Conservation (phyloP, 2,888 invertebrate species). For the Oxycera nigricornis region DNA sequence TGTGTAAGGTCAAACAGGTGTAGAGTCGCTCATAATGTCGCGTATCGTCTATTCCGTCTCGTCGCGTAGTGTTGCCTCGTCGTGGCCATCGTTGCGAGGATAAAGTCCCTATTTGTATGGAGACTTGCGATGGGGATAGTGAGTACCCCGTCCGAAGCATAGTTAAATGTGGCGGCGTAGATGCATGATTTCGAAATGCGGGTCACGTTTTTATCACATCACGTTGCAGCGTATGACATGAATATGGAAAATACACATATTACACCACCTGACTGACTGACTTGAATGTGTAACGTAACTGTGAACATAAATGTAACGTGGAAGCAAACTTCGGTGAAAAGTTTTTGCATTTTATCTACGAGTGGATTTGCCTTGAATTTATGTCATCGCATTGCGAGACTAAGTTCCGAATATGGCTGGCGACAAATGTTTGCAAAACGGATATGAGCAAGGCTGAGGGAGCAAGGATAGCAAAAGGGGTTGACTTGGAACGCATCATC, state of each 20-base stretch:
- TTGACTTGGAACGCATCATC: neutral
- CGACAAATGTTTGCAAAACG: conserved; percentile 26
- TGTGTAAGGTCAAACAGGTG: conserved; percentile 16
- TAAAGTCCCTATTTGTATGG: conserved; percentile 17
- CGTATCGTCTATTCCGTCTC: conserved; percentile 29
- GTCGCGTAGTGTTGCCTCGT: conserved; percentile 5
- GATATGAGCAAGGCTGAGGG: neutral
- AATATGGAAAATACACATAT: conserved; percentile 8
- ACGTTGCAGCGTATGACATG: conserved; percentile 37
- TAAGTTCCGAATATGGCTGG: neutral
- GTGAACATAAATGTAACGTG: conserved; percentile 9
- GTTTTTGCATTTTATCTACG: conserved; percentile 12
- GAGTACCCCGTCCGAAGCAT: conserved; percentile 2
- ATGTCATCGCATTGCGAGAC: conserved; percentile 1
- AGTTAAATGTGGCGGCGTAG: conserved; percentile 26
- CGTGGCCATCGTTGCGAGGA: neutral
- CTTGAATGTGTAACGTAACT: neutral
- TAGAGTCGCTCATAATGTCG: conserved; percentile 9
- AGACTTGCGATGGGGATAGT: neutral
- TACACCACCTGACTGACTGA: neutral
- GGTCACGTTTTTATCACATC: conserved; percentile 37
- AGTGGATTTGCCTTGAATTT: neutral
- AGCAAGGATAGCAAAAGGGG: neutral
- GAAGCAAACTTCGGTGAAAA: conserved; percentile 1
- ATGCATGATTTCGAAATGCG: conserved; percentile 27